Conservation (phyloP, 2,113 vertebrate genomes). For the Toxotes chatareus region DNA sequence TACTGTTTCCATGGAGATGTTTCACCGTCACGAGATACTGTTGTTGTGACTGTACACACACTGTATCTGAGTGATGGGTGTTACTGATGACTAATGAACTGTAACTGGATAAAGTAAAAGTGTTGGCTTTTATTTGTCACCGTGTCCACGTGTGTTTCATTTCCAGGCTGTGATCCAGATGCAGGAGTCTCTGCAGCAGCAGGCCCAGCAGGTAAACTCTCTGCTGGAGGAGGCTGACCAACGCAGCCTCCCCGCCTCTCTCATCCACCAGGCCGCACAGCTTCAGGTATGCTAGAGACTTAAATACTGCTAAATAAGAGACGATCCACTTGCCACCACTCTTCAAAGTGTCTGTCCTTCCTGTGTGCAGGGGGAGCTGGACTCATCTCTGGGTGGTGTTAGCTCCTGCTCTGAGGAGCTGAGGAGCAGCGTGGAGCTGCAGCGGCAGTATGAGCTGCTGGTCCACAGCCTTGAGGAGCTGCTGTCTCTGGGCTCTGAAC, state of each 20-base stretch:
- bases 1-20: constrained; percentile 67
- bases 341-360: background rate
- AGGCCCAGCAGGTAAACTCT: constrained; percentile 82
- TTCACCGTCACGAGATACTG: background rate
- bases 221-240: constrained; percentile 82
- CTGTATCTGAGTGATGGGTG: background rate
- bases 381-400: constrained; percentile 80
- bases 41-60: too few species aligned
- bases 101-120: too few species aligned
- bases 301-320: background rate
- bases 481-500: constrained; percentile 81
- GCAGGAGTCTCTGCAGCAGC: constrained; percentile 81
- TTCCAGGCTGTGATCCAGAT: constrained; percentile 78
- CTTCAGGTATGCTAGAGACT: constrained; percentile 83
- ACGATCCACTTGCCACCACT: background rate
- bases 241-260: constrained; percentile 70
- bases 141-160: background rate
- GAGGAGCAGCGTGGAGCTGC: constrained; percentile 70
- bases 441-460: constrained; percentile 82
- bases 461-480: constrained; percentile 82
- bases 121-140: background rate
- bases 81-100: background rate
- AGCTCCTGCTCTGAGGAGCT: constrained; percentile 76
- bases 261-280: constrained; percentile 85
- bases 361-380: constrained; percentile 82